Percentiles rank a stretch among this genome's conserved stretches.
These are phyloP conservation scores for Myotis myotis DNA, from an alignment of 2,797 vertebrate species.

Conservation along the genomic window DNA sequence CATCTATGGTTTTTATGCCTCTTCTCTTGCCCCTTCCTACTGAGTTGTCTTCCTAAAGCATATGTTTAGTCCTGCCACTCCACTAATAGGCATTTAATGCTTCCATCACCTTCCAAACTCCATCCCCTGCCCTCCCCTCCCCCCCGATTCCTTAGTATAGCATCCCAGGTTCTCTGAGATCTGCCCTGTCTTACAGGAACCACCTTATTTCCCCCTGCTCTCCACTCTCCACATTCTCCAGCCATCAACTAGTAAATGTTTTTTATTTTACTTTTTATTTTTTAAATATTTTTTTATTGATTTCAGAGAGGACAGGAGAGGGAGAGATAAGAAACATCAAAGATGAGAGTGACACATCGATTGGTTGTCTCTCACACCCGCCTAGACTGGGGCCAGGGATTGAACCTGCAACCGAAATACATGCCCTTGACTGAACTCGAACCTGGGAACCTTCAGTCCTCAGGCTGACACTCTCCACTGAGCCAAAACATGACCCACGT, in stretches of 20 bases:
- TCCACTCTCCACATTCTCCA: background rate
- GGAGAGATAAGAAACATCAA: no score
- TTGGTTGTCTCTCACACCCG: no score
- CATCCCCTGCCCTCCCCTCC: no score
- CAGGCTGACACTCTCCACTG: no score
- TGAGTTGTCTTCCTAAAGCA: conserved; percentile 1
- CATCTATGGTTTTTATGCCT: background rate
- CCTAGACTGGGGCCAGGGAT: no score
- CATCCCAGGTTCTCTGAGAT: background rate
- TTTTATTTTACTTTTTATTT: background rate
- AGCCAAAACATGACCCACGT: background rate
- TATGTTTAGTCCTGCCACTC: background rate
- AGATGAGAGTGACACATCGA: no score
- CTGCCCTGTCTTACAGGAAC: background rate
- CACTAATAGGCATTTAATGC: background rate
- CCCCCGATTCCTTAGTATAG: background rate
- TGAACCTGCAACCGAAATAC: no score
- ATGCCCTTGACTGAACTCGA: no score
- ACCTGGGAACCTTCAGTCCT: no score
- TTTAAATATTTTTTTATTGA: no score
- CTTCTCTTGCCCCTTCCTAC: background rate
- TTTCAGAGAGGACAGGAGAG: no score
- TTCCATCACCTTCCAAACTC: background rate
- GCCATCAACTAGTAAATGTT: background rate
- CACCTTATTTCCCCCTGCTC: background rate